A percentile compares a stretch with the other conserved stretches of the same genome.
phyloP scores from a whole-genome alignment of 2,113 vertebrate genomes.

The Cololabis saira region DNA sequence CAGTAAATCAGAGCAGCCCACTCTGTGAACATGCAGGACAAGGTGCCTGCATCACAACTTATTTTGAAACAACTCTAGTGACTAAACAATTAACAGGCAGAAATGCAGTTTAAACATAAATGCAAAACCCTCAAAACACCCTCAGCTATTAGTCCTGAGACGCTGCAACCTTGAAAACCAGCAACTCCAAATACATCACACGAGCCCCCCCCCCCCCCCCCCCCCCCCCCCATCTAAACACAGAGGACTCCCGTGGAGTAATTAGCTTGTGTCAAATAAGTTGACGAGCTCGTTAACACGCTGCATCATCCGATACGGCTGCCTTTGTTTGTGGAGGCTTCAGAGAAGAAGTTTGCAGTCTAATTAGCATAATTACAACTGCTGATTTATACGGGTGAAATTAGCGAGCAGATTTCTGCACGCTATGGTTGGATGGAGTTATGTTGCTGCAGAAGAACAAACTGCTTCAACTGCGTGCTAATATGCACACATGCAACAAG shows the following conservation, averaged over 20 bases:
- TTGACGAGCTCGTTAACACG: constrained; percentile 81
- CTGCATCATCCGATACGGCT: constrained; percentile 70
- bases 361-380: constrained; percentile 82
- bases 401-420: constrained; percentile 71
- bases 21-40: neutral
- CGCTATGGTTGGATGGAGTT: constrained; percentile 56
- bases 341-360: constrained; percentile 77
- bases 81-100: neutral
- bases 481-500: neutral
- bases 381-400: constrained; percentile 80
- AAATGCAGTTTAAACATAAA: neutral
- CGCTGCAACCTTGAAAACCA: constrained; percentile 36
- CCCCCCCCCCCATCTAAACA: constrained; percentile 23
- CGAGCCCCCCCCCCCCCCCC: constrained; percentile 7
- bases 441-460: constrained; percentile 17
- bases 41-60: constrained; percentile 9
- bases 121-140: constrained; percentile 20
- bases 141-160: constrained; percentile 1
- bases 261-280: constrained; percentile 79
- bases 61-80: neutral
- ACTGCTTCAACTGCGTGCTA: constrained; percentile 22
- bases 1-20: no score
- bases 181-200: neutral
- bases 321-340: constrained; percentile 79
- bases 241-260: constrained; percentile 66